phyloP scores from a whole-genome alignment of 35 echinoderm and acorn worm genomes.

The Ophiothrix spiculata region DNA sequence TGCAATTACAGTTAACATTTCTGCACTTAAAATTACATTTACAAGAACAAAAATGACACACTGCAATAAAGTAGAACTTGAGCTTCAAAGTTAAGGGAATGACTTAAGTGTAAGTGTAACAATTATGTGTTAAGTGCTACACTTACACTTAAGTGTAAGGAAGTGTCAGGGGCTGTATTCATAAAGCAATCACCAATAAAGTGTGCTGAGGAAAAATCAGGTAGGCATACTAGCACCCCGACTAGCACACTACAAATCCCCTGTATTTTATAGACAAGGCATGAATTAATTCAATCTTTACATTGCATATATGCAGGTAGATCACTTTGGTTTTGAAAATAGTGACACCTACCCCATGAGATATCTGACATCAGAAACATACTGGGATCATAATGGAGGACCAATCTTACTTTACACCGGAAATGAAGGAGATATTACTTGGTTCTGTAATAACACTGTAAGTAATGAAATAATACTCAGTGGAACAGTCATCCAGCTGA shows the following conservation, averaged over 20 bases:
- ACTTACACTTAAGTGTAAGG: neutral
- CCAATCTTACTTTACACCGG: constrained; percentile 95
- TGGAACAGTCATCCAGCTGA: too few relatives aligned
- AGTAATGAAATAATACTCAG: too few relatives aligned
- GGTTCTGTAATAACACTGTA: constrained; percentile 94
- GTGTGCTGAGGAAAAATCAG: too few relatives aligned
- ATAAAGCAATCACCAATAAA: neutral
- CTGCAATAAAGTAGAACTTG: too few relatives aligned
- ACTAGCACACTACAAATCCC: too few relatives aligned
- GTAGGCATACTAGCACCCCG: too few relatives aligned
- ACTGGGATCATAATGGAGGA: constrained; percentile 35
- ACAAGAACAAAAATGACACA: too few relatives aligned
- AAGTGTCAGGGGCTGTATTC: neutral
- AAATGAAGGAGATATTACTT: constrained; percentile 92
- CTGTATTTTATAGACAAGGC: neutral
- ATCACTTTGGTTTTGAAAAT: constrained; percentile 83
- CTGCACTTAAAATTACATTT: too few relatives aligned
- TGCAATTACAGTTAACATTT: too few relatives aligned
- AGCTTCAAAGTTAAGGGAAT: too few relatives aligned
- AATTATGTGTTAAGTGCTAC: neutral
- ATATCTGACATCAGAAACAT: constrained; percentile 70
- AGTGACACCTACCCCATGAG: constrained; percentile 64
- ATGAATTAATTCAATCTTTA: neutral
- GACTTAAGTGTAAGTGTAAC: too few relatives aligned
- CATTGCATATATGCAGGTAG: constrained; percentile 50